Percentiles rank a stretch among this genome's conserved stretches.
phyloP scores from a whole-genome alignment of 2,797 vertebrate genomes.

The Neoniphon sammara region DNA sequence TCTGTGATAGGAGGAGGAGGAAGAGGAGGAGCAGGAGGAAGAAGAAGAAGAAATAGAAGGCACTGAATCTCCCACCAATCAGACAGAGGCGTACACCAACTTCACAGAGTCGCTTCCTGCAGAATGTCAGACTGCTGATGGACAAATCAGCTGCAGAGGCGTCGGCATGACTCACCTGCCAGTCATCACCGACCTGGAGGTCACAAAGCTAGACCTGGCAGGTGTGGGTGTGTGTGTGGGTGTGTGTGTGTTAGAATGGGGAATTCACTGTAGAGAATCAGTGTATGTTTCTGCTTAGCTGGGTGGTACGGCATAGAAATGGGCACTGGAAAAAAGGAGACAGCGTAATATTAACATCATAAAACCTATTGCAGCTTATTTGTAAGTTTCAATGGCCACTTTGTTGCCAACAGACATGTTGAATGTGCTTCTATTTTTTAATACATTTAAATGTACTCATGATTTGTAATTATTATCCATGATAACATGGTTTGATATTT shows the following conservation, averaged over 20 bases:
- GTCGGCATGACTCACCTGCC: conserved; percentile 81
- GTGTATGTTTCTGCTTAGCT: too few relatives aligned
- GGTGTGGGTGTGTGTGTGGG: conserved; percentile 70
- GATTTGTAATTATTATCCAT: background rate
- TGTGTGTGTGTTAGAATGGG: background rate
- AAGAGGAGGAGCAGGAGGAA: conserved; percentile 19
- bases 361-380: background rate
- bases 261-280: background rate
- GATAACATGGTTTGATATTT: background rate
- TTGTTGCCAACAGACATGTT: background rate
- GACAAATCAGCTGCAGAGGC: conserved; percentile 79
- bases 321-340: background rate
- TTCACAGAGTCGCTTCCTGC: conserved; percentile 69
- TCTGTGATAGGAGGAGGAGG: conserved; percentile 47
- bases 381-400: background rate
- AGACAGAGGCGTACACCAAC: conserved; percentile 60
- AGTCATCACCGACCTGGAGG: conserved; percentile 75
- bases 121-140: conserved; percentile 77
- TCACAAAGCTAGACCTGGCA: conserved; percentile 83
- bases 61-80: conserved; percentile 72
- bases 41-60: conserved; percentile 62
- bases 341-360: background rate
- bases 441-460: background rate
- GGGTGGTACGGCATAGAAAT: background rate
- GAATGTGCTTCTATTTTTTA: too few relatives aligned